Conservation (phyloP, 2,797 vertebrate species). For the Ispidina picta region DNA sequence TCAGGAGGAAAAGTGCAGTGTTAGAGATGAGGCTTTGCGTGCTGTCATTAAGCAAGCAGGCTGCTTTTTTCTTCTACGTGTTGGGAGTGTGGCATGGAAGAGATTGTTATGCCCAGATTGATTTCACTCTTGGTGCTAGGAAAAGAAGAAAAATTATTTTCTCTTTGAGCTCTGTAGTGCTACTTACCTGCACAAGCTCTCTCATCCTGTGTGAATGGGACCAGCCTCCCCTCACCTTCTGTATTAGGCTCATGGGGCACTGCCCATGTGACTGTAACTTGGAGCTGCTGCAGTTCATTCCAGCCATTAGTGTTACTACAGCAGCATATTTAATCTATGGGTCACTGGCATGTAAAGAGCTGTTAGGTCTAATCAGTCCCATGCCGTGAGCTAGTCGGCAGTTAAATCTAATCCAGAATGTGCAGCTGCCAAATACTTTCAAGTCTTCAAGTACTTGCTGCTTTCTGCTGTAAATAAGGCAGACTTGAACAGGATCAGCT, state of each 20-base stretch:
- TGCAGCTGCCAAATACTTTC: conserved; percentile 16
- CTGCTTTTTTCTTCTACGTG: not conserved
- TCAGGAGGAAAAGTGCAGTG: not conserved
- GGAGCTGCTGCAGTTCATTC: not conserved
- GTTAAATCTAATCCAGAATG: conserved; percentile 12
- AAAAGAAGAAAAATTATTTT: conserved; percentile 29
- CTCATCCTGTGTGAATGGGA: accelerated
- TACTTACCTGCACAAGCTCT: not conserved
- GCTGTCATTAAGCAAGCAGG: not conserved
- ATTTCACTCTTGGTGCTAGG: conserved; percentile 12
- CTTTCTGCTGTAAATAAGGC: conserved; percentile 10
- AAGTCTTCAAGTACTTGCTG: not conserved
- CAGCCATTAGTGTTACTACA: not conserved
- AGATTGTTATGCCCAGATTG: conserved; percentile 14
- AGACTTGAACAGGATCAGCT: not conserved
- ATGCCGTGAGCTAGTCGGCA: conserved; percentile 15
- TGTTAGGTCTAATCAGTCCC: conserved; percentile 24
- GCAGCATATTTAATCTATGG: conserved; percentile 18
- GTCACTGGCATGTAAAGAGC: conserved; percentile 11
- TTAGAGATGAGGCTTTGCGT: not conserved
- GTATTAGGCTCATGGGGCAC: accelerated
- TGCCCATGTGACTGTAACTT: not conserved
- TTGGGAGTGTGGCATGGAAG: not conserved
- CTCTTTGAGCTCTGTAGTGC: not conserved
- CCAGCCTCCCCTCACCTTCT: not conserved